Evolutionary conservation across 2,888 invertebrate genomes (phyloP).

Genomic region (Lasioglossum malachurum): DNA sequence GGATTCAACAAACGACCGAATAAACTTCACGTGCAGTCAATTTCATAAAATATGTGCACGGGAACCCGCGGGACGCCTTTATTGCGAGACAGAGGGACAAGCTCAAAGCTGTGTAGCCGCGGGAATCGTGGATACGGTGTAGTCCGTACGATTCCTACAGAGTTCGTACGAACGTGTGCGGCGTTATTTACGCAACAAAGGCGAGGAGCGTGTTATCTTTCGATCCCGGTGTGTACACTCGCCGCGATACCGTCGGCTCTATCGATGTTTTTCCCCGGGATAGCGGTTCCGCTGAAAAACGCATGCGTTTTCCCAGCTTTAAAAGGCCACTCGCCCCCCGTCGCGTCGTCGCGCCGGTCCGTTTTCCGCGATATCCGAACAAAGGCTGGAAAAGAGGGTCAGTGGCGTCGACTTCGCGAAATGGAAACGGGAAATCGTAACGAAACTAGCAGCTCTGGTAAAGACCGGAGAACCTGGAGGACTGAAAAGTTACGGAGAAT

Average conservation of each 20-base stretch:
- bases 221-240: constrained; percentile 32
- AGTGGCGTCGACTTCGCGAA: constrained; percentile 37
- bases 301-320: constrained; percentile 38
- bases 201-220: constrained; percentile 21
- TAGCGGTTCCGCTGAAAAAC: constrained; percentile 20
- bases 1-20: constrained; percentile 10
- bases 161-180: background rate
- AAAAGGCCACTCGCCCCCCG: constrained; percentile 9
- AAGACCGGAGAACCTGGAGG: background rate
- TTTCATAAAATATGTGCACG: constrained; percentile 8
- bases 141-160: background rate
- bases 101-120: background rate
- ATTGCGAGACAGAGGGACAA: constrained; percentile 2
- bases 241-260: constrained; percentile 35
- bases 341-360: constrained; percentile 3
- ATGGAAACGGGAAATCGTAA: constrained; percentile 8
- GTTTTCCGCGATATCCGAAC: constrained; percentile 14
- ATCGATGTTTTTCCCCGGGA: constrained; percentile 44
- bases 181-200: constrained; percentile 28
- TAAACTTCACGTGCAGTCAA: constrained; percentile 13
- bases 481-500: background rate
- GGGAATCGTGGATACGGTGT: background rate
- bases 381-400: constrained; percentile 45
- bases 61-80: background rate
- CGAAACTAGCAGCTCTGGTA: background rate